Evolutionary conservation across 2,113 vertebrate species (phyloP).

Genomic region (Nyctereutes procyonoides): DNA sequence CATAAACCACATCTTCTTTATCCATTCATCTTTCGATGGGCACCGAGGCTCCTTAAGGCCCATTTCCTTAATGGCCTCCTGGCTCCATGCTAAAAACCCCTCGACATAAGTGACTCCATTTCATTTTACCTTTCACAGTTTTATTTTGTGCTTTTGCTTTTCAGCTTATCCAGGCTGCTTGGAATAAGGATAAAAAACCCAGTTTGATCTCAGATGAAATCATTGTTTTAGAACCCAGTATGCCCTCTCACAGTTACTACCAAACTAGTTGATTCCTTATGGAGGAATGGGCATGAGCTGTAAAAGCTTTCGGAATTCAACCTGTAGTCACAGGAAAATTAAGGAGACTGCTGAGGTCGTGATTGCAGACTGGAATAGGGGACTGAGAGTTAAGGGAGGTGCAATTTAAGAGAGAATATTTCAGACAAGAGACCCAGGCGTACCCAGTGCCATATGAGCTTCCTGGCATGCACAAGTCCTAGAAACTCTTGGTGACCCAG

Average conservation of each 20-base stretch:
- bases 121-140: background rate
- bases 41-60: too few relatives aligned
- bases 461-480: background rate
- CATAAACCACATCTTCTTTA: too few relatives aligned
- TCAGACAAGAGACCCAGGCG: background rate
- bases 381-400: background rate
- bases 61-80: background rate
- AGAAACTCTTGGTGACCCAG: background rate
- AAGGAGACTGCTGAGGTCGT: background rate
- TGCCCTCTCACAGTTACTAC: background rate
- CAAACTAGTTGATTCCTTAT: background rate
- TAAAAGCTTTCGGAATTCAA: background rate
- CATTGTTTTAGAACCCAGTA: background rate
- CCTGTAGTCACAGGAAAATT: background rate
- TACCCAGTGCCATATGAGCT: background rate
- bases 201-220: background rate
- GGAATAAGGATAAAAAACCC: background rate
- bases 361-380: background rate
- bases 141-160: background rate
- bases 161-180: background rate
- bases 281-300: background rate
- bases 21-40: too few relatives aligned
- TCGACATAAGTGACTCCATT: background rate
- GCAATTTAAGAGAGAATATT: background rate
- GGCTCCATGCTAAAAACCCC: background rate